Percentiles rank a stretch among this genome's conserved stretches.
Conservation (phyloP, 2,888 invertebrate genomes). For the Prosapia bicincta region DNA sequence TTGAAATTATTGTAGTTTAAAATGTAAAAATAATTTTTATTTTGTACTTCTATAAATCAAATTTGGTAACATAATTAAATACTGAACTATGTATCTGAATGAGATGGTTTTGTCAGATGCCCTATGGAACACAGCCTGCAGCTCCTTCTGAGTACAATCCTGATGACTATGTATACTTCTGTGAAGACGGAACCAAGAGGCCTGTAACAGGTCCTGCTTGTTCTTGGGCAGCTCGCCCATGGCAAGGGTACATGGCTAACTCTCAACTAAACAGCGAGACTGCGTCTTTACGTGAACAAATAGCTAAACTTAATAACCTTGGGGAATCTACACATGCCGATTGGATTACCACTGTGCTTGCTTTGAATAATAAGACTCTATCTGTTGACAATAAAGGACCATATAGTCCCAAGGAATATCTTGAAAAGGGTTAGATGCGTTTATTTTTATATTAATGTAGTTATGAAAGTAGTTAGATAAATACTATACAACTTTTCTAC, state of each 20-base stretch:
- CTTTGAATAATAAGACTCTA: constrained; percentile 58
- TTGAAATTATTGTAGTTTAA: too few species aligned
- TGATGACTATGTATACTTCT: constrained; percentile 69
- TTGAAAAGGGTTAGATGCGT: constrained; percentile 61
- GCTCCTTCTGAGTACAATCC: constrained; percentile 59
- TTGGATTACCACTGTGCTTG: constrained; percentile 40
- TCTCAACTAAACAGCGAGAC: constrained; percentile 42
- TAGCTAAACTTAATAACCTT: constrained; percentile 37
- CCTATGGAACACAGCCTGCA: constrained; percentile 57
- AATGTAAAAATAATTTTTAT: too few species aligned
- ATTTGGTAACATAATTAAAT: too few species aligned
- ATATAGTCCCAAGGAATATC: constrained; percentile 56
- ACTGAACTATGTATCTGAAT: too few species aligned
- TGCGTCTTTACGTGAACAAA: constrained; percentile 33
- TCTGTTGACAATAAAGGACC: constrained; percentile 61
- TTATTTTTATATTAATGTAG: too few species aligned
- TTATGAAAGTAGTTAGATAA: too few species aligned
- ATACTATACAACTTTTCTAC: too few species aligned
- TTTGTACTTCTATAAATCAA: too few species aligned
- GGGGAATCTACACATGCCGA: constrained; percentile 38
- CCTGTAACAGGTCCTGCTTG: constrained; percentile 64
- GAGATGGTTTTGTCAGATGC: too few species aligned
- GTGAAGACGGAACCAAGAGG: constrained; percentile 70
- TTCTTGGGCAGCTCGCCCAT: constrained; percentile 82
- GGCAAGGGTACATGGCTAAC: constrained; percentile 73